Conservation (phyloP, 2,888 invertebrate genomes). For the Hesperia comma region DNA sequence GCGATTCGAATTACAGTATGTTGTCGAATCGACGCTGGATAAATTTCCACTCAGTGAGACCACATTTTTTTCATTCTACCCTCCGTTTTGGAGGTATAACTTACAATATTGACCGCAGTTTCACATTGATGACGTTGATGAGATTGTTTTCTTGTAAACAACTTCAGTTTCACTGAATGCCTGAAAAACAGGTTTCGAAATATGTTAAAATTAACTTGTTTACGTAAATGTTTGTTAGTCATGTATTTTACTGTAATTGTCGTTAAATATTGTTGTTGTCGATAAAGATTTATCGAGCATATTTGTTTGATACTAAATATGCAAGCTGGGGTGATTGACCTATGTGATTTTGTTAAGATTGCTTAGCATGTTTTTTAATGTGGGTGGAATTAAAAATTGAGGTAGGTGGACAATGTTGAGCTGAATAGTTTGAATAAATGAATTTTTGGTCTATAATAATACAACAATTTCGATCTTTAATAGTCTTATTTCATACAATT, state of each 20-base stretch:
- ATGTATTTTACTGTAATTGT: not conserved
- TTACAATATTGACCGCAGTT: conserved; percentile 58
- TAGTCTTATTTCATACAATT: too few relatives aligned
- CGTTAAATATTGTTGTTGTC: not conserved
- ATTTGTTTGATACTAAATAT: not conserved
- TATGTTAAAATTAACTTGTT: not conserved
- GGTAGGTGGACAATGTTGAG: not conserved
- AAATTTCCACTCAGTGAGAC: conserved; percentile 36
- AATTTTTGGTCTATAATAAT: too few relatives aligned
- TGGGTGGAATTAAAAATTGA: conserved; percentile 16
- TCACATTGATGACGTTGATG: conserved; percentile 80
- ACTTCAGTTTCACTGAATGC: conserved; percentile 38
- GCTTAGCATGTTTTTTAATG: conserved; percentile 15
- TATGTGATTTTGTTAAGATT: conserved; percentile 8
- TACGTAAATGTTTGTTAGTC: not conserved
- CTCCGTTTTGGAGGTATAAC: conserved; percentile 55
- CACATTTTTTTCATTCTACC: conserved; percentile 70
- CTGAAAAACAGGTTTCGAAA: conserved; percentile 18
- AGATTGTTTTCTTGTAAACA: conserved; percentile 53
- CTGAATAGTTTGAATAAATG: not conserved
- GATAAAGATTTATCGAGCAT: not conserved
- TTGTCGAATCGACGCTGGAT: conserved; percentile 33
- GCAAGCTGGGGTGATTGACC: conserved; percentile 29
- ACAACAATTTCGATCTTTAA: too few relatives aligned
- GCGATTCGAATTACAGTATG: conserved; percentile 12